These are phyloP conservation scores for Zaprionus vittiger DNA, from an alignment of 1,140 invertebrate species.

Conservation along the genomic window DNA sequence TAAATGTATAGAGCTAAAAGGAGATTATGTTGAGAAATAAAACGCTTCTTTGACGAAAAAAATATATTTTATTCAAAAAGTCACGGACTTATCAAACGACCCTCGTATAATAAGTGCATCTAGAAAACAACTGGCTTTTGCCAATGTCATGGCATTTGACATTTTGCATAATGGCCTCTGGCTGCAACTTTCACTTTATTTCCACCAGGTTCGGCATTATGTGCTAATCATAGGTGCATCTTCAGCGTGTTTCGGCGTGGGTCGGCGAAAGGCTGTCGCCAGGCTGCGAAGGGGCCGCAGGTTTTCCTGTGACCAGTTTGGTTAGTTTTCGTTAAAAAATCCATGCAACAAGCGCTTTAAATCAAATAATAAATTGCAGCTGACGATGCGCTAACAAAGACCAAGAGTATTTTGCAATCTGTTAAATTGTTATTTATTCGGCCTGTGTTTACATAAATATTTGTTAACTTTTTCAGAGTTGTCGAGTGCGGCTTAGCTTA, in stretches of 20 bases:
- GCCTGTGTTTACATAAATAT: slow-evolving; percentile 25
- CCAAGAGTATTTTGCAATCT: slow-evolving; percentile 35
- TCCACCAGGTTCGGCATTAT: slow-evolving; percentile 14
- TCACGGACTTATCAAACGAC: too few relatives aligned
- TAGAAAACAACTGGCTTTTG: slow-evolving; percentile 29
- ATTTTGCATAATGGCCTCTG: slow-evolving; percentile 54
- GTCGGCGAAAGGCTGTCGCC: not conserved
- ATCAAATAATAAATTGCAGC: slow-evolving; percentile 45
- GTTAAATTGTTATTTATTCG: slow-evolving; percentile 33
- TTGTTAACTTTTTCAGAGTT: slow-evolving; percentile 19
- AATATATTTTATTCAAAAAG: too few relatives aligned
- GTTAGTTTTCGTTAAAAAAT: slow-evolving; percentile 34
- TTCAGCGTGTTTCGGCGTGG: slow-evolving; percentile 37
- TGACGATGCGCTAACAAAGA: slow-evolving; percentile 38
- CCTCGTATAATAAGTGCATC: slow-evolving; percentile 29
- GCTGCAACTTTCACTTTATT: slow-evolving; percentile 54
- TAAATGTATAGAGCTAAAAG: too few relatives aligned
- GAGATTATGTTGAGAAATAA: too few relatives aligned
- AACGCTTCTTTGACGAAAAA: too few relatives aligned
- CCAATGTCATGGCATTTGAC: slow-evolving; percentile 52
- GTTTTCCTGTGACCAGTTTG: slow-evolving; percentile 48
- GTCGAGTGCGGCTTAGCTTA: not conserved
- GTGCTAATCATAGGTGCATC: slow-evolving; percentile 48
- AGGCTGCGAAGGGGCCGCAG: slow-evolving; percentile 19
- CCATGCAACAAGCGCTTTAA: slow-evolving; percentile 33